A percentile compares a stretch with the other conserved stretches of the same genome.
phyloP scores from a whole-genome alignment of 1,140 invertebrate species.

The silkworm (Bombyx mori) region DNA sequence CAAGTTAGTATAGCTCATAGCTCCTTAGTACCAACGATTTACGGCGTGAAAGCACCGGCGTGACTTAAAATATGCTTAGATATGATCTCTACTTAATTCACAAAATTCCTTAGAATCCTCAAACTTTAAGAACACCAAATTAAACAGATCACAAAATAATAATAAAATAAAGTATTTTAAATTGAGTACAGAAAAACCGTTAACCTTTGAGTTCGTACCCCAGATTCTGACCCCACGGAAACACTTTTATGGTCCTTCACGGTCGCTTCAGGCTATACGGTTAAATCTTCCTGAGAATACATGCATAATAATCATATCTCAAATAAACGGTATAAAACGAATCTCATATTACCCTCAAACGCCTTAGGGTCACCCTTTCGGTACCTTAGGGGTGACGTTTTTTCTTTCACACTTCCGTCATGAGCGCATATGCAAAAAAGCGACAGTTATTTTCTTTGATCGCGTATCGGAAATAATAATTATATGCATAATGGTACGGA shows the following conservation, averaged over 20 bases:
- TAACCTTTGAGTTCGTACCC: conserved; percentile 12
- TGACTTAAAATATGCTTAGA: too few relatives aligned
- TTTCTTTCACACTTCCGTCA: conserved; percentile 68
- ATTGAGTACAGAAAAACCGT: conserved; percentile 1
- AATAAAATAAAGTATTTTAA: not conserved
- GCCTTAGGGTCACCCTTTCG: conserved; percentile 49
- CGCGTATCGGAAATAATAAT: conserved; percentile 67
- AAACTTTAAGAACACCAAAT: too few relatives aligned
- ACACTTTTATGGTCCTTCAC: conserved; percentile 24
- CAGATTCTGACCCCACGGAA: conserved; percentile 43
- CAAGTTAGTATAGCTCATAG: too few relatives aligned
- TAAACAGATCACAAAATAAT: too few relatives aligned
- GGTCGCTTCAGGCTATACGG: conserved; percentile 46
- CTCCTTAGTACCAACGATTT: too few relatives aligned
- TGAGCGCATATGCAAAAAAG: conserved; percentile 61
- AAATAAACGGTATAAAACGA: conserved; percentile 23
- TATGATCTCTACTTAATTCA: too few relatives aligned
- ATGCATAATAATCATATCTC: conserved; percentile 58
- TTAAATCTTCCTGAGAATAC: conserved; percentile 64
- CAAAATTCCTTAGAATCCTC: too few relatives aligned
- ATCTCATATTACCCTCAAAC: conserved; percentile 58
- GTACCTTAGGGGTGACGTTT: conserved; percentile 65
- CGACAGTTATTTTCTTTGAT: conserved; percentile 63
- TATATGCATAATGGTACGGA: conserved; percentile 69
- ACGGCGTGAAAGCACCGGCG: too few relatives aligned